A percentile compares a stretch with the other conserved stretches of the same genome.
Evolutionary conservation across 1,140 invertebrate species (phyloP).

Genomic region (Calliopsis andreniformis): DNA sequence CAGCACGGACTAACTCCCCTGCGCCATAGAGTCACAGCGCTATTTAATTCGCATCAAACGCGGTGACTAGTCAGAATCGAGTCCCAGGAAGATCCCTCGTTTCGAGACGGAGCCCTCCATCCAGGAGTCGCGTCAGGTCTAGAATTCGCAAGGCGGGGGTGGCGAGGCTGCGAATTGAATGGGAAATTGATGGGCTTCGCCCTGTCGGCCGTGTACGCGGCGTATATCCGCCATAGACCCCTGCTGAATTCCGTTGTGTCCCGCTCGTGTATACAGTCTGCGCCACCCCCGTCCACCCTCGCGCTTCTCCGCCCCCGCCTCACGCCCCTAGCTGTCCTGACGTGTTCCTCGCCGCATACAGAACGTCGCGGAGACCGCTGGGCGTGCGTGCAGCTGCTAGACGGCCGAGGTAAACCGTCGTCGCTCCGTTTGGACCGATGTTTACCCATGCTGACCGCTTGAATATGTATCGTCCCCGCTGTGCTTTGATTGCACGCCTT

Average conservation of each 20-base stretch:
- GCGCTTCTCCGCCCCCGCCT: slow-evolving; percentile 2
- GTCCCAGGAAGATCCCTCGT: too few relatives aligned
- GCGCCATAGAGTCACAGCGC: neutral
- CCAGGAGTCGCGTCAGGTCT: slow-evolving; percentile 20
- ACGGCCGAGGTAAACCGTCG: slow-evolving; percentile 46
- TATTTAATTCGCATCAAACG: slow-evolving; percentile 30
- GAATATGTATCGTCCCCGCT: slow-evolving; percentile 67
- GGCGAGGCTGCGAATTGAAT: slow-evolving; percentile 68
- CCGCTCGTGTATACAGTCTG: slow-evolving; percentile 61
- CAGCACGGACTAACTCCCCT: neutral
- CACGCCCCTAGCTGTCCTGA: slow-evolving; percentile 5
- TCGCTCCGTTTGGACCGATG: slow-evolving; percentile 53
- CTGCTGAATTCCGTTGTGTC: slow-evolving; percentile 66
- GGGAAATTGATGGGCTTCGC: slow-evolving; percentile 73
- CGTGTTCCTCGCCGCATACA: slow-evolving; percentile 30
- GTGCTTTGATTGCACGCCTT: slow-evolving; percentile 69
- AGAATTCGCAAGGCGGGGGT: slow-evolving; percentile 48
- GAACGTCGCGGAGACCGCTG: neutral
- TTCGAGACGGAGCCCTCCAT: neutral
- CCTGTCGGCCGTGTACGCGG: slow-evolving; percentile 67
- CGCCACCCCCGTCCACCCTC: slow-evolving; percentile 45
- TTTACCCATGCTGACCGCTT: slow-evolving; percentile 64
- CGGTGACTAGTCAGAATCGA: slow-evolving; percentile 22
- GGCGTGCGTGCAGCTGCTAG: slow-evolving; percentile 15
- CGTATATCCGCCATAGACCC: slow-evolving; percentile 63